phyloP scores from a whole-genome alignment of 2,113 vertebrate genomes.

The Scomber scombrus region DNA sequence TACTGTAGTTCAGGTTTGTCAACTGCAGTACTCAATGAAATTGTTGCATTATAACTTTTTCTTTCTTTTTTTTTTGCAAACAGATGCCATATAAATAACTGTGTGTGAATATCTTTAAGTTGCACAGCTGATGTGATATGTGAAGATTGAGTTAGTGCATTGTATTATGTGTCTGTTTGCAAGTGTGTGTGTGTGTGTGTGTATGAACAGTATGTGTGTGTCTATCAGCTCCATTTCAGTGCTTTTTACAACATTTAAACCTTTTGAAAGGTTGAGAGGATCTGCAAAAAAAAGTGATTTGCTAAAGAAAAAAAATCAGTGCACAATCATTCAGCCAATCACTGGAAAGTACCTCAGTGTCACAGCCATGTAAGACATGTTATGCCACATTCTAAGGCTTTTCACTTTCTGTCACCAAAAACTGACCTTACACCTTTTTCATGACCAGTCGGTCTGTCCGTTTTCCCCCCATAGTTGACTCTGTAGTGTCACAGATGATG shows the following conservation, averaged over 20 bases:
- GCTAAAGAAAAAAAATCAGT: background rate
- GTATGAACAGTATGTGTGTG: background rate
- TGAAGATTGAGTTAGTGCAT: too few relatives aligned
- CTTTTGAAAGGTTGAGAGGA: slow-evolving; percentile 13
- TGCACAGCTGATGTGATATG: too few relatives aligned
- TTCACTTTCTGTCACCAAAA: too few relatives aligned
- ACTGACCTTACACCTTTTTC: too few relatives aligned
- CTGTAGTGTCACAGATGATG: background rate
- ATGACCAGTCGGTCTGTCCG: too few relatives aligned
- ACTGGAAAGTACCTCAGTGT: background rate
- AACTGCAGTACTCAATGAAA: background rate
- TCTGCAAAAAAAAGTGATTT: background rate
- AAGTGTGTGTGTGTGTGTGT: too few relatives aligned
- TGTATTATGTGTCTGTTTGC: too few relatives aligned
- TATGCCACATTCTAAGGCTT: background rate
- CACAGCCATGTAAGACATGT: background rate
- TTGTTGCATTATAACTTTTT: background rate
- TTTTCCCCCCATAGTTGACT: background rate
- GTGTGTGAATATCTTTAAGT: background rate
- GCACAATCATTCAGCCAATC: slow-evolving; percentile 25
- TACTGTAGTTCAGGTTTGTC: background rate
- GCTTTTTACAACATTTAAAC: background rate
- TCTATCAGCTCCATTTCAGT: background rate
- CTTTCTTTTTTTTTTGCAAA: background rate
- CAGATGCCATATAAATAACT: too few relatives aligned